Evolutionary conservation across 1,140 invertebrate genomes (phyloP).

Genomic region (Holotrichia oblita): DNA sequence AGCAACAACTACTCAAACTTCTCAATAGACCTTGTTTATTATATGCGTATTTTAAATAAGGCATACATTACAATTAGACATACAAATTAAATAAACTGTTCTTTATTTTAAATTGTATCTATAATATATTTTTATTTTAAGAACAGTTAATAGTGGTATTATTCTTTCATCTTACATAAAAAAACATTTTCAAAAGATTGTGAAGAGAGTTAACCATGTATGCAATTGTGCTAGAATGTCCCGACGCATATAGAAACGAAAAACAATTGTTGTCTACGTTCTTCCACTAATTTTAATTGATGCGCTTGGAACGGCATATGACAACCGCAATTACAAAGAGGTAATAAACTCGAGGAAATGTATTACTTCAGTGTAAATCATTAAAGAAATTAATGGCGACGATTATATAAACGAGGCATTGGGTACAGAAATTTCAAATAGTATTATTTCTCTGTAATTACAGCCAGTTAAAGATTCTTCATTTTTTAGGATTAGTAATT

Average conservation of each 20-base stretch:
- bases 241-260: not conserved
- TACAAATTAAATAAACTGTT: too few relatives aligned
- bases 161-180: too few relatives aligned
- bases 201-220: not conserved
- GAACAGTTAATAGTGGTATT: too few relatives aligned
- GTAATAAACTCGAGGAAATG: not conserved
- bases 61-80: too few relatives aligned
- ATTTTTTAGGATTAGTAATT: not conserved
- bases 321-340: constrained; percentile 1
- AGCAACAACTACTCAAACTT: too few relatives aligned
- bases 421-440: not conserved
- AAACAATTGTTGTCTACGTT: not conserved
- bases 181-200: not conserved
- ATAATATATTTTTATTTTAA: too few relatives aligned
- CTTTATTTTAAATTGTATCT: too few relatives aligned
- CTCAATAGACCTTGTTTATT: too few relatives aligned
- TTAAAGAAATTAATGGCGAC: constrained; percentile 6
- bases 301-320: constrained; percentile 3
- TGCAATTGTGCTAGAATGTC: not conserved
- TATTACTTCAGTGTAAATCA: not conserved
- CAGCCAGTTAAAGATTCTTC: not conserved
- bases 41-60: too few relatives aligned
- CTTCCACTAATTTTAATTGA: not conserved
- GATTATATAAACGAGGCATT: constrained; percentile 6
- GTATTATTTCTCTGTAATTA: not conserved